Evolutionary conservation across 2,113 vertebrate species (phyloP), one percentile per base, ranked within the genome.

Genomic region (Austrofundulus limnaeus): DNA sequence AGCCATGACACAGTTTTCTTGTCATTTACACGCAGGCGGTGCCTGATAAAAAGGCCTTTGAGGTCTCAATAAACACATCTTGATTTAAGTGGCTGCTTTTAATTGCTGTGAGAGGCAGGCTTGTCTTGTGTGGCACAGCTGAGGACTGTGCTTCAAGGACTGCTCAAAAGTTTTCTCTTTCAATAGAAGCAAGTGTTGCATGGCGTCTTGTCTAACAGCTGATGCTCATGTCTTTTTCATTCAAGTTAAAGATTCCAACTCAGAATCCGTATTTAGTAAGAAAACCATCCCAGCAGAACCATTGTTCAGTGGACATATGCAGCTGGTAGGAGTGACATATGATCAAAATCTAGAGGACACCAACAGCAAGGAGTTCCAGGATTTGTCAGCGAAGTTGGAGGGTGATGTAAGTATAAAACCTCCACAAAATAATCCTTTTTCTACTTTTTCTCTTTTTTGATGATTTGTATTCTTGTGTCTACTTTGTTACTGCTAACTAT

Each of bases 301-400:
- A 17, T 82, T 92, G 48, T 93, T 85, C 85, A 93, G 89, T 5
- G 92, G 92, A 2, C 90, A 78, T 2, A 79, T 93, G 66, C 76
- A 23, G 47, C 63, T 93, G 66, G 16, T 6, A 2, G 49, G 52
- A 17, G 13, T 76, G 0, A 2, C 39, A 0, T 93, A 89, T 58
- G 31, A 75, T 50, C 23, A 81, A 52, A 50, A 56, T 9, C 83
- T 92, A 47, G 86, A 91, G 39, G 48, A 93, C 25, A 77, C 89
- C 5, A n/a, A 15, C 0, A 88, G 89, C 68, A 3, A 8, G 0
- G 34, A 81, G 19, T 93, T 92, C 19, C 12, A 20, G 1, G 20
- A 50, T 2, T 55, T 85, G 19, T 85, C 87, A 0, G 8, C 5
- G 1, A 62, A 77, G 0, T 72, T 93, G 51, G 70, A 92, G 57